A percentile compares a stretch with the other conserved stretches of the same genome.
phyloP scores from a whole-genome alignment of 2,797 vertebrate genomes.

The Phoeniculus purpureus region DNA sequence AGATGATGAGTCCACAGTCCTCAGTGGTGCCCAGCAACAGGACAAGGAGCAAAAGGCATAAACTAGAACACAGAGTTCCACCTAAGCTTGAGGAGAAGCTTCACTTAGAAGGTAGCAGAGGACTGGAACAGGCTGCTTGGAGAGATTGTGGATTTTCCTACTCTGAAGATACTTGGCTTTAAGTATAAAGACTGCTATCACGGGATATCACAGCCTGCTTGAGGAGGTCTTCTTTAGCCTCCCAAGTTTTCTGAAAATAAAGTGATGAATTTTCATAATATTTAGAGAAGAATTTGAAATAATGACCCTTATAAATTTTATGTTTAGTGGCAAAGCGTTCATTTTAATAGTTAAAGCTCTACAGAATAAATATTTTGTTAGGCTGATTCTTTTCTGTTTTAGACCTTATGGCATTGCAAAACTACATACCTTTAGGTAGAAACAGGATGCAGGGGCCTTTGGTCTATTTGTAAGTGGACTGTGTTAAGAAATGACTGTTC shows the following conservation, averaged over 20 bases:
- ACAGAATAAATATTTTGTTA: not conserved
- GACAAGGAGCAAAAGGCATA: no score
- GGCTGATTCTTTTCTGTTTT: not conserved
- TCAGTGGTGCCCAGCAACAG: no score
- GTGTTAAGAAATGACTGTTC: not conserved
- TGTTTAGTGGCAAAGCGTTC: not conserved
- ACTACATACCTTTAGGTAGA: not conserved
- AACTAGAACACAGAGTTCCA: no score
- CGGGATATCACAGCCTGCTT: not conserved
- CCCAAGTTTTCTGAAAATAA: not conserved
- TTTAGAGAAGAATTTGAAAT: not conserved
- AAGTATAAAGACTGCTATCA: not conserved
- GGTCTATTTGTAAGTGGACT: not conserved
- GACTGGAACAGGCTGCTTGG: no score
- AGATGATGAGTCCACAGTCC: no score
- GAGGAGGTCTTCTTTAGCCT: not conserved
- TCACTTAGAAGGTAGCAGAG: no score
- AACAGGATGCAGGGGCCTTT: not conserved
- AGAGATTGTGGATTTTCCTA: no score
- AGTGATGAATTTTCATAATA: not conserved
- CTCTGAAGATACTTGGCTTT: not conserved
- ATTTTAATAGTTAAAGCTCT: not conserved
- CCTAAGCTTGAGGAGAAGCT: no score
- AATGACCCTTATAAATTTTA: not conserved
- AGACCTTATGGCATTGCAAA: not conserved